A percentile compares a stretch with the other conserved stretches of the same genome.
Conservation (phyloP, 30 jellyfish, hydroid and myxozoan genomes). For the Pelagia noctiluca region DNA sequence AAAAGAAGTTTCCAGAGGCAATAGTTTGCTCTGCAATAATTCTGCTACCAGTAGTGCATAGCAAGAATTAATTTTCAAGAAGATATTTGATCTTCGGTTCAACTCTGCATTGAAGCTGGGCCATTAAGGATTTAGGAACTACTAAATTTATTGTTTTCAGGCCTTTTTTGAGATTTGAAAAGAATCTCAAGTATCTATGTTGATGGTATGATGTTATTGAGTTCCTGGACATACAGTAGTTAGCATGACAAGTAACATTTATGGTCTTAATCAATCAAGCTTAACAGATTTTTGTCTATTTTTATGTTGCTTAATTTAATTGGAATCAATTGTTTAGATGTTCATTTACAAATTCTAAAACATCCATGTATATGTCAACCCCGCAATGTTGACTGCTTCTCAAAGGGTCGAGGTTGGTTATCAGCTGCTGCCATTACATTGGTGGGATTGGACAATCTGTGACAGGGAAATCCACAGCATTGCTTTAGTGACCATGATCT, state of each 20-base stretch:
- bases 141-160: slow-evolving; percentile 7
- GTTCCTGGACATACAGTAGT: neutral
- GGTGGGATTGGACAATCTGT: neutral
- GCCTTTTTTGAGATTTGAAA: neutral
- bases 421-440: neutral
- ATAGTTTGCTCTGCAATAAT: slow-evolving; percentile 26
- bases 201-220: neutral
- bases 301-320: neutral
- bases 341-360: slow-evolving; percentile 10
- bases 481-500: neutral
- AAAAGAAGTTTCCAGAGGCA: slow-evolving; percentile 34
- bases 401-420: neutral
- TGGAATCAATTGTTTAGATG: too few relatives aligned
- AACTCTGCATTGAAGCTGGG: slow-evolving; percentile 32
- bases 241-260: neutral
- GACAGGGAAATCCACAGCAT: slow-evolving; percentile 1
- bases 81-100: slow-evolving; percentile 10
- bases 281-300: neutral
- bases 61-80: too few relatives aligned
- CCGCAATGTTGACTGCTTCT: neutral
- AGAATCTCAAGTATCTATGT: neutral
- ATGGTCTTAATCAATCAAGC: neutral
- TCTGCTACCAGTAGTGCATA: slow-evolving; percentile 31
- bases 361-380: slow-evolving; percentile 11
- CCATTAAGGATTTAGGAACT: slow-evolving; percentile 17